Evolutionary conservation across 1,140 invertebrate genomes (phyloP), one percentile per base, ranked within the genome.

Genomic region (Halesus radiatus): DNA sequence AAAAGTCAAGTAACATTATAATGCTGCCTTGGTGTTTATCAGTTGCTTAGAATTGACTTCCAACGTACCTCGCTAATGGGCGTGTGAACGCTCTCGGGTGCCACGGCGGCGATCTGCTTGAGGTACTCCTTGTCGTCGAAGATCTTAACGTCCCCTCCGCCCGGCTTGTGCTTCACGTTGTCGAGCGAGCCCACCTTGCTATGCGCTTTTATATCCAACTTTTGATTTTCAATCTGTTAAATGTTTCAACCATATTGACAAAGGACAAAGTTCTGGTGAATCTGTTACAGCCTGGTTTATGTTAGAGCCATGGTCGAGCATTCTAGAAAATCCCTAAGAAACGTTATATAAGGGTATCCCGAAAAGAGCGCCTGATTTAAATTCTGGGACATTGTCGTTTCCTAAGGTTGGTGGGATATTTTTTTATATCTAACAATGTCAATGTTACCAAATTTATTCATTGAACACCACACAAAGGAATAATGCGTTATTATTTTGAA

Each of bases 91-190:
- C 90, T 86, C 79, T 92, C 92, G 68, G 91, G 91, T 62, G 92
- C 91, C 76, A 92, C 92, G 20, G 93, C 94, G 75, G 91, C 90
- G 80, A 93, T 91, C 85, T 98, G 95, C 88, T 94, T 94, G 85
- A 98, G 93, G 91, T 98, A 98, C 80, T 96, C 95, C 89, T 95
- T 97, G 90, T 98, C 96, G 87, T 98, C 96, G 88, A 98, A 98
- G 85, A 97, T 97, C 90, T 96, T 96, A 87, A 95, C 94, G 75
- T 96, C 96, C 52, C 98, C 98, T 74, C 98, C 98, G 76, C 97
- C 96, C 60, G 98, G 96, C 89, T 93, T 95, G 90, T 99, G 94
- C 87, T 97, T 96, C 76, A 98, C 93, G 88, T 99, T 99, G 86
- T 98, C 96, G 90, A 98, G 86, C 23, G 97, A 98, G 72, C 96